Percentiles rank a stretch among this genome's conserved stretches.
Evolutionary conservation across 1,140 invertebrate species (phyloP).

Genomic region (Teleogryllus occipitalis): DNA sequence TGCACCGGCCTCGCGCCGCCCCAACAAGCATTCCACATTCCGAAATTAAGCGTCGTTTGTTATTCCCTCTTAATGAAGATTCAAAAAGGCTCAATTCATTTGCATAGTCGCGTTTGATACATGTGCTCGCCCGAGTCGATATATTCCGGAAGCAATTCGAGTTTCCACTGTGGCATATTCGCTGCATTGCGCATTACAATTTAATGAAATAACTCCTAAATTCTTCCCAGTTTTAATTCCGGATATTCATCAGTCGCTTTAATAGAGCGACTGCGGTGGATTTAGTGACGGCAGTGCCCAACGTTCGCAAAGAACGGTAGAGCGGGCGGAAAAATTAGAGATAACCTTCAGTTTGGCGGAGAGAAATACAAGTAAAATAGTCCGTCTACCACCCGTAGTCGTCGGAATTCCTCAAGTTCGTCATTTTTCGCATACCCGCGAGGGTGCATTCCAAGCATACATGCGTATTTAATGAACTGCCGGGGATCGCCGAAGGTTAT

Average conservation of each 20-base stretch:
- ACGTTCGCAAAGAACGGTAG: too few species aligned
- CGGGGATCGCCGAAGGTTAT: too few species aligned
- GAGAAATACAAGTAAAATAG: too few species aligned
- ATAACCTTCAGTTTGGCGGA: too few species aligned
- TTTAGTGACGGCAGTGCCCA: too few species aligned
- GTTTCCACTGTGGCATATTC: neutral
- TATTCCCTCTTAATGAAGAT: slow-evolving; percentile 1
- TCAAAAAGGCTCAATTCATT: slow-evolving; percentile 1
- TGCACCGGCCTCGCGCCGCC: too few species aligned
- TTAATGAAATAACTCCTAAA: slow-evolving; percentile 6
- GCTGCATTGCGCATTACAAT: slow-evolving; percentile 3
- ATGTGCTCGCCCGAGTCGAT: neutral
- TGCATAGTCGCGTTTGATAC: neutral
- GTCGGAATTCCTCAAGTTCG: too few species aligned
- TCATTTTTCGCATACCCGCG: too few species aligned
- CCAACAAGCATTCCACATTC: neutral
- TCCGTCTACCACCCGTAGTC: too few species aligned
- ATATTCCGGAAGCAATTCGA: slow-evolving; percentile 1
- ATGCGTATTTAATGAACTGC: too few species aligned
- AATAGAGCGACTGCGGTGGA: neutral
- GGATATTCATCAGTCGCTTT: neutral
- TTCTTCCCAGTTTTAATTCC: neutral
- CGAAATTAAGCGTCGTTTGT: neutral
- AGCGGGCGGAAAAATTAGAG: too few species aligned
- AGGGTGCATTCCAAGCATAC: too few species aligned